Base-by-base conservation (phyloP, 2,888 invertebrate genomes). In the Thyatira batis region DNA sequence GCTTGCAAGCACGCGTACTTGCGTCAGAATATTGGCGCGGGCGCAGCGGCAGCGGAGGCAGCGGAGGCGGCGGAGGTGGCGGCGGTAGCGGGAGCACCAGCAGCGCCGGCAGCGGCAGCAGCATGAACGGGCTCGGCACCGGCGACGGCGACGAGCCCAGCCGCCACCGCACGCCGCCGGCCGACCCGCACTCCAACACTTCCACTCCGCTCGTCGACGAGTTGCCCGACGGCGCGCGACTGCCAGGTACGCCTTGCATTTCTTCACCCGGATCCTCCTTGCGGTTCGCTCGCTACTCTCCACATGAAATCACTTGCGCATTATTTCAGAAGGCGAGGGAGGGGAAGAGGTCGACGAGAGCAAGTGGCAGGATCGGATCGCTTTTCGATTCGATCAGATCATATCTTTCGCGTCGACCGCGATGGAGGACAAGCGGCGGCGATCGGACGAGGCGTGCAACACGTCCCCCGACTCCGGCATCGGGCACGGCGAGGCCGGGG, bases 361-460 rank as follows among this genome's bases (percentile, higher is more conserved):
- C 71, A 96, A 97, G 85, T 98, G 98, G 98, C 97, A 98, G 85
- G 97, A 97, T 85, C 95, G 97, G 68, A 97, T 98, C 73, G 97
- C 96, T 82, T 97, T 96, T 68, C 97, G 97, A 52, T 98, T 98
- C 92, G 98, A 98, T 90, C 95, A 97, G 67, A 93, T 98, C 73
- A 97, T 98, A 67, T 98, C 97, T 57, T 97, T 98, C 82, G 98
- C 98, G 49, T 97, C 98, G 43, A 97, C 97, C 13, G 98, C 98
- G 77, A 93, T 98, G 82, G 97, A 97, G 82, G 96, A 97, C 87
- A 95, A 97, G 77, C 94, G 97, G 55, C 94, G 97, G 58, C 93
- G 97, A 58, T 97, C 97, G 43, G 97, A 97, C 86, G 96, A 96
- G 69, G 84, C 95, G 72, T 95, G 95, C 80, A 97, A 97, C 84